Evolutionary conservation across 2,797 vertebrate genomes (phyloP).

Genomic region (Staurois parvus): DNA sequence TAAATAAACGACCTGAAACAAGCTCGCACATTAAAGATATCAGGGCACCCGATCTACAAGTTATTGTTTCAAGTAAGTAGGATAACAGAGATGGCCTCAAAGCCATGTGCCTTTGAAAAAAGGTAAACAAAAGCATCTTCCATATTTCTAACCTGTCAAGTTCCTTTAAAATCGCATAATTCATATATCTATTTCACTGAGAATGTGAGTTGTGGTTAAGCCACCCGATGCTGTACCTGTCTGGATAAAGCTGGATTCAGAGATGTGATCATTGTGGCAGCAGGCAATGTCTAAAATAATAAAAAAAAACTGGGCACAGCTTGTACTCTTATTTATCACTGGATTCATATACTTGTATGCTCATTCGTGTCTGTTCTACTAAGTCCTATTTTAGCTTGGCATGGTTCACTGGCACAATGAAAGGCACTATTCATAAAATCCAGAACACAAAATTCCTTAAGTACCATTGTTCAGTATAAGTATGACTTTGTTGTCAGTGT

Average conservation of each 20-base stretch:
- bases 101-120: no score
- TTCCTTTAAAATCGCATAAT: background rate
- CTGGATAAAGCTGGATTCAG: slow-evolving; percentile 2
- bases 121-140: no score
- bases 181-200: background rate
- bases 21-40: no score
- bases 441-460: background rate
- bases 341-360: background rate
- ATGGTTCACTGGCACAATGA: background rate
- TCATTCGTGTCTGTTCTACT: background rate
- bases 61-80: no score
- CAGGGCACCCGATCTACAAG: no score
- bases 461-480: slow-evolving; percentile 1
- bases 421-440: slow-evolving; percentile 24
- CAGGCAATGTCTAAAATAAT: background rate
- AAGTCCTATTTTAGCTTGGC: slow-evolving; percentile 8
- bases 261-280: background rate
- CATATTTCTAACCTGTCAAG: background rate
- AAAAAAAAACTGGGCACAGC: background rate
- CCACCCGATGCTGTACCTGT: background rate
- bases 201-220: background rate
- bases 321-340: slow-evolving; percentile 5
- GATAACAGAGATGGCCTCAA: no score
- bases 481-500: background rate
- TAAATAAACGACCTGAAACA: no score